Evolutionary conservation across 2,113 vertebrate genomes (phyloP).

Genomic region (Mustela lutreola): DNA sequence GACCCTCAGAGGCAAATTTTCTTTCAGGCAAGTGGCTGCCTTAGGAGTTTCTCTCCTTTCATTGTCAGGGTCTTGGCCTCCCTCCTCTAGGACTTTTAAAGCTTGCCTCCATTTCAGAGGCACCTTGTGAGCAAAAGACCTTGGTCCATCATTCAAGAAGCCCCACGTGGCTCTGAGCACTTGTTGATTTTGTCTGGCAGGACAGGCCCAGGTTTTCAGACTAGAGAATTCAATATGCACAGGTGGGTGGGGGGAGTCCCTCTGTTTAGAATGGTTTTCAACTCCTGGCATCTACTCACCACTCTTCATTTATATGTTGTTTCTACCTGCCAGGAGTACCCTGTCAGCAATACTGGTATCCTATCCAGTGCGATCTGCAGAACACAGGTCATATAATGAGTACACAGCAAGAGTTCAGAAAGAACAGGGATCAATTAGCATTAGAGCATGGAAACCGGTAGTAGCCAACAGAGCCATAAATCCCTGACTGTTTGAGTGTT

Average conservation of each 20-base stretch:
- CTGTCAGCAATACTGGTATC: neutral
- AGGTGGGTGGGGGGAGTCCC: neutral
- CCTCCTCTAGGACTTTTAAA: constrained; percentile 19
- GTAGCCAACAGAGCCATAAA: constrained; percentile 20
- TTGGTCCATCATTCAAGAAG: constrained; percentile 5
- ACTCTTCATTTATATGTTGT: neutral
- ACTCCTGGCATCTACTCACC: neutral
- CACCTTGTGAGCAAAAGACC: neutral
- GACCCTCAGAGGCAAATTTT: neutral
- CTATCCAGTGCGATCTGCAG: neutral
- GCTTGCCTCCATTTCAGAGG: neutral
- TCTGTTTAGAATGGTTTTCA: constrained; percentile 41
- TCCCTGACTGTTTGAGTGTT: neutral
- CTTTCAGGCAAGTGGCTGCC: constrained; percentile 34
- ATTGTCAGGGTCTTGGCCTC: neutral
- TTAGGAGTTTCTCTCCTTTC: constrained; percentile 36
- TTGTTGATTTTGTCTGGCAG: constrained; percentile 20
- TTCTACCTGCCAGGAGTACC: neutral
- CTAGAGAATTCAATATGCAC: constrained; percentile 18
- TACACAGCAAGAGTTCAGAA: constrained; percentile 6
- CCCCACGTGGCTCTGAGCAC: neutral
- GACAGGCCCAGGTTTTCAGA: neutral
- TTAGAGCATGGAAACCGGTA: constrained; percentile 23
- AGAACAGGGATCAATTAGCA: neutral
- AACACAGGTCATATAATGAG: neutral